Conservation (phyloP, 2,888 invertebrate species). For the Parascotia fuliginaria region DNA sequence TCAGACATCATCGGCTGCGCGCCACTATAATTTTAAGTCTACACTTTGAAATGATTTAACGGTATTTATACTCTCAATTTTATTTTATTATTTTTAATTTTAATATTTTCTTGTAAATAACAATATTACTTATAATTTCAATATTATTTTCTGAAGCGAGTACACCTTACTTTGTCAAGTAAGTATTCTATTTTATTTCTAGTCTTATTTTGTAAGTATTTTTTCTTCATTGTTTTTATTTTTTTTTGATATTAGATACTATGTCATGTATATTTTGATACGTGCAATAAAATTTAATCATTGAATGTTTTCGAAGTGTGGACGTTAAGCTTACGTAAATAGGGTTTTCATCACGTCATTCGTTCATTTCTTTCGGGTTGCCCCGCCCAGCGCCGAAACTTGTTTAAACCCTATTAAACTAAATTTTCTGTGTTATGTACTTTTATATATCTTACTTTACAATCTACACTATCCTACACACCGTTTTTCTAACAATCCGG, state of each 20-base stretch:
- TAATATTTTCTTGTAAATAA: slow-evolving; percentile 17
- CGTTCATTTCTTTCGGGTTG: slow-evolving; percentile 69
- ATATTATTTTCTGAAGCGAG: no score
- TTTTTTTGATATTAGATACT: slow-evolving; percentile 18
- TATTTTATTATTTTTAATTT: slow-evolving; percentile 9
- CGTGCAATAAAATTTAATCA: slow-evolving; percentile 23
- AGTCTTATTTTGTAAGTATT: slow-evolving; percentile 11
- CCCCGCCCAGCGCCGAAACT: slow-evolving; percentile 84
- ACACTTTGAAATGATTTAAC: slow-evolving; percentile 72
- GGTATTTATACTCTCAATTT: slow-evolving; percentile 3
- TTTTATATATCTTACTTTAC: slow-evolving; percentile 70
- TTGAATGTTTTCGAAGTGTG: slow-evolving; percentile 72
- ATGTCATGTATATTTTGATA: slow-evolving; percentile 21
- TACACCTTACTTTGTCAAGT: slow-evolving; percentile 19
- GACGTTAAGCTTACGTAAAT: slow-evolving; percentile 70
- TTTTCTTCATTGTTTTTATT: slow-evolving; percentile 11
- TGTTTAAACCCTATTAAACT: slow-evolving; percentile 61
- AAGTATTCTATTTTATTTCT: no score
- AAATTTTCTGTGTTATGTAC: slow-evolving; percentile 59
- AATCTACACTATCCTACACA: slow-evolving; percentile 71
- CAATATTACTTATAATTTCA: no score
- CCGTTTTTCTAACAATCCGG: slow-evolving; percentile 49
- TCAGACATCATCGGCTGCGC: slow-evolving; percentile 69
- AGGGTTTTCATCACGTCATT: slow-evolving; percentile 64
- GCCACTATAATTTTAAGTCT: slow-evolving; percentile 66